Base-by-base conservation (phyloP, 2,113 vertebrate species). In the Eubucco bourcierii region DNA sequence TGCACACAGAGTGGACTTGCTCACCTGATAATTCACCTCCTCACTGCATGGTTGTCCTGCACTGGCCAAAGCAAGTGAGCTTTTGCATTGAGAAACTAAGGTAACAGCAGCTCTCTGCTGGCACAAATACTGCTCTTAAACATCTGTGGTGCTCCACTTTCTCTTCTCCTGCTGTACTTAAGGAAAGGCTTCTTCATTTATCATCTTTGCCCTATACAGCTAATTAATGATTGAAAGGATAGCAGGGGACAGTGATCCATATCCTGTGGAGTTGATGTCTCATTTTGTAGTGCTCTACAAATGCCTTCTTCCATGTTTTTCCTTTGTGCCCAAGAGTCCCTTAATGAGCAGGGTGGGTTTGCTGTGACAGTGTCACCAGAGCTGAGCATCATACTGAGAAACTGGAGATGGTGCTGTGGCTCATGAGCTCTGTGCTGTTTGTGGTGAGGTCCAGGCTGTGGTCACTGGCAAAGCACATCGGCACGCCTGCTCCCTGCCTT, bases 1-100 rank as follows among this genome's bases (percentile, higher is more conserved):
- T 21, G 12, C 23, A 25, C 33, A 5, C 60, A 7, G 74, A 15
- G 4, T 24, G 29, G 23, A 2, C 7, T 86, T 0, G 0, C 34
- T 15, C 29, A 14, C 20, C 52, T 46, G 34, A 5, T 60, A 2
- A 6, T 56, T 89, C 50, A 80, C 17, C 3, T 70, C 28, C 23
- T 50, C 0, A 0, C 50, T 58, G 39, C 20, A 8, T 0, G 5
- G 28, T 7, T 2, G 21, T 65, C 31, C 59, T 39, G 37, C n/a
- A 6, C 6, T 1, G 3, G 25, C 27, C 64, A 39, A 65, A 23
- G 10, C 23, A 14, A 24, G 29, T 3, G 10, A 34, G n/a, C 12
- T 14, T 27, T 7, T 63, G 41, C 3, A 1, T 15, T 47, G 66
- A 28, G 58, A 55, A 87, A 2, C 6, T 5, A 59, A 9, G 13